Evolutionary conservation across 2,888 invertebrate genomes (phyloP).

Genomic region (Sphaeridia pumilis): DNA sequence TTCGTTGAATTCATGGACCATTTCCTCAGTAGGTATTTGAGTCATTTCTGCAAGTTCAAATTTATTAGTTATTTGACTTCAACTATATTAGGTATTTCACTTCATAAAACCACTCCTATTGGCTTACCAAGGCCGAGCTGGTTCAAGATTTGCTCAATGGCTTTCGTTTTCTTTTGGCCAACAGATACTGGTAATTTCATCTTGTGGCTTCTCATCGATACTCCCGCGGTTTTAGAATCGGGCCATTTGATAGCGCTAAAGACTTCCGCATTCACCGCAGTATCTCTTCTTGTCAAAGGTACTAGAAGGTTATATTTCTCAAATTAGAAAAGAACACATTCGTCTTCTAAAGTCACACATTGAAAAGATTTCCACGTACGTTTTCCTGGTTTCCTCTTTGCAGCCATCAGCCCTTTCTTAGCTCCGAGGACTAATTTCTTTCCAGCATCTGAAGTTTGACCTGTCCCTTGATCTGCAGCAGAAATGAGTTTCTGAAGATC

Average conservation of each 20-base stretch:
- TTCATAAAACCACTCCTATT: too few species aligned
- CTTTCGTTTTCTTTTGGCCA: conserved; percentile 94
- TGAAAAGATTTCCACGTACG: too few species aligned
- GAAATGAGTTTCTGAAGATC: conserved; percentile 94
- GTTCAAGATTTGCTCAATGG: conserved; percentile 83
- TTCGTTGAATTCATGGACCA: conserved; percentile 89
- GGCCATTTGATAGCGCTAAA: conserved; percentile 77
- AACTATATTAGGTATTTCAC: too few species aligned
- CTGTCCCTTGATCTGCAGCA: conserved; percentile 52
- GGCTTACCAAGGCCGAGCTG: conserved; percentile 83
- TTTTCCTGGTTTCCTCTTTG: conserved; percentile 35
- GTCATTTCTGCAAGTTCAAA: conserved; percentile 60
- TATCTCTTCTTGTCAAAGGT: conserved; percentile 10
- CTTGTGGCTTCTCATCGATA: conserved; percentile 71
- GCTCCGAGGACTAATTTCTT: conserved; percentile 44
- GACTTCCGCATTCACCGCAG: conserved; percentile 8
- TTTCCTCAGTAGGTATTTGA: conserved; percentile 89
- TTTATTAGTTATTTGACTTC: too few species aligned
- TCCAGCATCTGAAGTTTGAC: conserved; percentile 13
- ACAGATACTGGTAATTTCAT: conserved; percentile 96
- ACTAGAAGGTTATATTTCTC: too few species aligned
- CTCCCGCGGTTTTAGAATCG: conserved; percentile 87
- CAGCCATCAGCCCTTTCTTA: conserved; percentile 40
- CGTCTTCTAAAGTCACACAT: too few species aligned
- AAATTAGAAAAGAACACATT: too few species aligned